Evolutionary conservation across 2,797 vertebrate species (phyloP).

Genomic region (Fistularia tabacaria): DNA sequence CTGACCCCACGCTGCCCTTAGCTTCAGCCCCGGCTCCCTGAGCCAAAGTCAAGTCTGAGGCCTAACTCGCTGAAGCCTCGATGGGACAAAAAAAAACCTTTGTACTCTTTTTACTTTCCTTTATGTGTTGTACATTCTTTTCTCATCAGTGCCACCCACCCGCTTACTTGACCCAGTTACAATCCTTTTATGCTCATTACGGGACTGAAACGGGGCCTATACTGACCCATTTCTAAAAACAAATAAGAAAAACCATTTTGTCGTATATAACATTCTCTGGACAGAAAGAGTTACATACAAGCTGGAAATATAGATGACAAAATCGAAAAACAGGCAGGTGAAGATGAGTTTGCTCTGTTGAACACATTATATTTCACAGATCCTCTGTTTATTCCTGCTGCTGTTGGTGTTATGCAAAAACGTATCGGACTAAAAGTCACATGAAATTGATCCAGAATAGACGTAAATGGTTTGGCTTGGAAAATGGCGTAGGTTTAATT

Average conservation of each 20-base stretch:
- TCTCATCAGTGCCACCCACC: conserved; percentile 1
- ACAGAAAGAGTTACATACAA: conserved; percentile 56
- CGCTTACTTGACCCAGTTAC: conserved; percentile 39
- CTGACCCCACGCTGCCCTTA: conserved; percentile 19
- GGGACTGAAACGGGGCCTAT: conserved; percentile 51
- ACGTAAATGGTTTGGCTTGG: no score
- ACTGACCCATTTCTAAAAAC: conserved; percentile 51
- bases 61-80: conserved; percentile 47
- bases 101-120: conserved; percentile 53
- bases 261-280: conserved; percentile 54
- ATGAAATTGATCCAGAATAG: no score
- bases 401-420: conserved; percentile 50
- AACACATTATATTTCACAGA: conserved; percentile 49
- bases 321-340: conserved; percentile 48
- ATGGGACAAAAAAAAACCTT: conserved; percentile 66
- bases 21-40: conserved; percentile 32
- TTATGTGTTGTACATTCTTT: conserved; percentile 1
- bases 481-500: no score
- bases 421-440: conserved; percentile 11
- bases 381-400: conserved; percentile 44
- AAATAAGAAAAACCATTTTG: conserved; percentile 30
- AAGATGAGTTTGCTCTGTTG: conserved; percentile 48
- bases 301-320: conserved; percentile 66
- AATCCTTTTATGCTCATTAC: conserved; percentile 37
- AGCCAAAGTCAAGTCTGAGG: conserved; percentile 59